Evolutionary conservation across 1,140 invertebrate species (phyloP).

Genomic region (Caenorhabditis latens): DNA sequence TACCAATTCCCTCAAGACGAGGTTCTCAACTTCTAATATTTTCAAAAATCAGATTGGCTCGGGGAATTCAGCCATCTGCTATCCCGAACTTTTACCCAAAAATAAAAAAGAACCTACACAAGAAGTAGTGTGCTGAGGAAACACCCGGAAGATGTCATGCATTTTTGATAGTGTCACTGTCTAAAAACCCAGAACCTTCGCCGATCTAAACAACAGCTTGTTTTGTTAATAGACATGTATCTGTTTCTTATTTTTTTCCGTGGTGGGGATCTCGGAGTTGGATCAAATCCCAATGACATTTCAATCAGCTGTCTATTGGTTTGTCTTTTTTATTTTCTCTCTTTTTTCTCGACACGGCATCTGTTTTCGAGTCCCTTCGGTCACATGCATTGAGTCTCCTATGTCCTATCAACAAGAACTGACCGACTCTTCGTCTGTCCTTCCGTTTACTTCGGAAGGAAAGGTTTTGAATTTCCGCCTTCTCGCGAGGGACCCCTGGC

Average conservation of each 20-base stretch:
- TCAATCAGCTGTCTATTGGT: slow-evolving; percentile 45
- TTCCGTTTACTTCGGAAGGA: not conserved
- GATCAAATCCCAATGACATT: slow-evolving; percentile 21
- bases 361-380: slow-evolving; percentile 50
- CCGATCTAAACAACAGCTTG: not conserved
- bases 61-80: no score
- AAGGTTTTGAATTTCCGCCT: slow-evolving; percentile 8
- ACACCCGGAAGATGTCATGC: slow-evolving; percentile 20
- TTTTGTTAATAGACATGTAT: slow-evolving; percentile 14
- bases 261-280: not conserved
- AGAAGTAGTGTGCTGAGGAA: not conserved
- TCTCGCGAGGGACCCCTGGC: slow-evolving; percentile 23
- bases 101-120: not conserved
- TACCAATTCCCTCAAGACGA: no score
- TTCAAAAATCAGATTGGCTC: no score
- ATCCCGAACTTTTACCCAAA: not conserved
- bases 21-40: no score
- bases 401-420: slow-evolving; percentile 43
- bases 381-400: slow-evolving; percentile 1
- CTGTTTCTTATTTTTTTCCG: not conserved
- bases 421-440: slow-evolving; percentile 6
- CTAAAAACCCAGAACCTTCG: not conserved
- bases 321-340: not conserved
- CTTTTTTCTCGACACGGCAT: not conserved
- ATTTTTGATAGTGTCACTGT: slow-evolving; percentile 4